phyloP scores from a whole-genome alignment of 2,113 vertebrate species.

The Buteo buteo region DNA sequence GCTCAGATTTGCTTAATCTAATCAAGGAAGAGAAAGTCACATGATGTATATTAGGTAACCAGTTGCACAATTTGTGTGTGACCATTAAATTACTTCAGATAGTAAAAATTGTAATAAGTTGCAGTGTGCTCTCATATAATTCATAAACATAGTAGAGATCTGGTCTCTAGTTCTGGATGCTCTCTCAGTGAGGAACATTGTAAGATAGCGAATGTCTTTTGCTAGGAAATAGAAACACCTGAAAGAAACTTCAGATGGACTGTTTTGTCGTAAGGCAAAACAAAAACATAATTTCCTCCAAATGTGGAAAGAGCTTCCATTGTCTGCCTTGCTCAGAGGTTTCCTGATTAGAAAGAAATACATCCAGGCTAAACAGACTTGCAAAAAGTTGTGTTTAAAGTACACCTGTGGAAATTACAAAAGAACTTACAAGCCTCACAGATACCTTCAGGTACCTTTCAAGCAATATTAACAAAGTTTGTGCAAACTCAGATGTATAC shows the following conservation, averaged over 20 bases:
- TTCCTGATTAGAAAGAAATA: neutral
- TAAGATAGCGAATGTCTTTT: neutral
- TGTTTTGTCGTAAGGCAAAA: neutral
- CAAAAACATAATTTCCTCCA: neutral
- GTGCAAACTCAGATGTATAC: neutral
- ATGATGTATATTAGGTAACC: neutral
- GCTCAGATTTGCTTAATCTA: slow-evolving; percentile 52
- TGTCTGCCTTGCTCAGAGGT: neutral
- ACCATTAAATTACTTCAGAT: neutral
- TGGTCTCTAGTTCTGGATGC: neutral
- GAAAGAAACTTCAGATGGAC: neutral
- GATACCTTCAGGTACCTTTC: neutral
- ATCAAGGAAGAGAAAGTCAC: slow-evolving; percentile 37
- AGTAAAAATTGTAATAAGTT: neutral
- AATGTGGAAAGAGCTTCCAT: neutral
- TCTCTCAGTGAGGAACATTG: neutral
- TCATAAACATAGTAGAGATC: neutral
- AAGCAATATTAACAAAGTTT: neutral
- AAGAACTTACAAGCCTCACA: neutral
- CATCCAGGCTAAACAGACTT: neutral
- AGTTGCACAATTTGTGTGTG: slow-evolving; percentile 16
- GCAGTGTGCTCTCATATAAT: neutral
- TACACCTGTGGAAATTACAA: neutral
- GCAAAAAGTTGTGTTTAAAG: neutral
- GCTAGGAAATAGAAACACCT: neutral